phyloP scores from a whole-genome alignment of 2,113 vertebrate genomes.

The Malurus melanocephalus region DNA sequence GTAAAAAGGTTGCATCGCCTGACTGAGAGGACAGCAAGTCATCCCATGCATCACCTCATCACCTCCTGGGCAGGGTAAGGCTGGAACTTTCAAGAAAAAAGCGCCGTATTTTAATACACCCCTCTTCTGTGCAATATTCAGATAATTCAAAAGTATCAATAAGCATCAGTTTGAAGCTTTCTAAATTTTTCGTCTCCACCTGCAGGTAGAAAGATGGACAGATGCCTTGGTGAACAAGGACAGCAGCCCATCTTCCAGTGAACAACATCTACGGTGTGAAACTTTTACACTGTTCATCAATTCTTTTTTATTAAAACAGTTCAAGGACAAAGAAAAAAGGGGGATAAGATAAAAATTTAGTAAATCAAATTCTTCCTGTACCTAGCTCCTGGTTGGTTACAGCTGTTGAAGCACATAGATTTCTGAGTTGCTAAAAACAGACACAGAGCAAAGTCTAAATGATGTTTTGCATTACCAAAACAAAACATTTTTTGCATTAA shows the following conservation, averaged over 20 bases:
- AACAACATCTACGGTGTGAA: neutral
- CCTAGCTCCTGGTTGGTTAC: neutral
- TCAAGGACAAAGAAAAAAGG: neutral
- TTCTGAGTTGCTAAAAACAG: neutral
- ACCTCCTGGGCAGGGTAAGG: neutral
- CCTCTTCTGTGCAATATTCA: too few relatives aligned
- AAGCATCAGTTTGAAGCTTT: neutral
- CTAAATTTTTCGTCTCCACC: neutral
- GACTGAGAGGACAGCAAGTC: neutral
- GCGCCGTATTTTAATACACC: neutral
- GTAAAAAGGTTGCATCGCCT: neutral
- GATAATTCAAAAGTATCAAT: neutral
- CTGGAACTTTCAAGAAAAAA: neutral
- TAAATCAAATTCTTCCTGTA: neutral
- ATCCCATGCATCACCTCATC: neutral
- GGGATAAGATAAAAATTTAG: neutral
- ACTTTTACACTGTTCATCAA: neutral
- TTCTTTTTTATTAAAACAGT: neutral
- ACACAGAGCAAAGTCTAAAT: neutral
- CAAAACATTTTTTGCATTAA: too few relatives aligned
- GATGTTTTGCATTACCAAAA: neutral
- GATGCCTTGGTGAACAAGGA: too few relatives aligned
- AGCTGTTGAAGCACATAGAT: neutral
- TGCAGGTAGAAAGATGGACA: too few relatives aligned
- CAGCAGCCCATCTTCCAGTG: too few relatives aligned